Evolutionary conservation across 2,113 vertebrate genomes (phyloP).

Genomic region (Propithecus coquereli): DNA sequence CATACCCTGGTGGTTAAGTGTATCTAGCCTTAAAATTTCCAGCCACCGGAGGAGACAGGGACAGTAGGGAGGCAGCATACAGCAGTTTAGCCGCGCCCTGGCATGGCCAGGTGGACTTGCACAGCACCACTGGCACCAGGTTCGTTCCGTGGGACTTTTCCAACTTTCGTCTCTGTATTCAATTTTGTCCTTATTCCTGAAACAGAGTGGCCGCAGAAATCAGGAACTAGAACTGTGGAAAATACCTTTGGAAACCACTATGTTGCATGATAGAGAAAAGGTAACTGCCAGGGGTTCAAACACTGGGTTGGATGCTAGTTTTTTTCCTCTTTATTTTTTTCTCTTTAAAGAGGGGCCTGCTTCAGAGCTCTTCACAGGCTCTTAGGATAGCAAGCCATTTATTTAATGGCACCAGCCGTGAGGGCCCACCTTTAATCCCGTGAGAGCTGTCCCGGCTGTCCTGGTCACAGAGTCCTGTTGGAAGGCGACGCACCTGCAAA

Average conservation of each 20-base stretch:
- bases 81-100: neutral
- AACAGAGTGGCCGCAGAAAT: conserved; percentile 47
- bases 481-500: neutral
- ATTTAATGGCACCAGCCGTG: neutral
- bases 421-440: neutral
- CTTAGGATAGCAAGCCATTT: neutral
- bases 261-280: conserved; percentile 15
- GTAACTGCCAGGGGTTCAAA: neutral
- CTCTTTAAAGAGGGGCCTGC: neutral
- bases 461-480: neutral
- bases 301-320: neutral
- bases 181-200: conserved; percentile 51
- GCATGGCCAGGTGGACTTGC: neutral
- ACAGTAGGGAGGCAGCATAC: neutral
- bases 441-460: neutral
- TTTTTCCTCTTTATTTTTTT: neutral
- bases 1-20: neutral
- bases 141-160: conserved; percentile 50
- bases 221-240: conserved; percentile 56
- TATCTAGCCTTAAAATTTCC: neutral
- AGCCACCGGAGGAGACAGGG: neutral
- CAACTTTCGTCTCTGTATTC: neutral
- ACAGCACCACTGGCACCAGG: neutral
- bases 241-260: conserved; percentile 56
- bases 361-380: neutral